A percentile compares a stretch with the other conserved stretches of the same genome.
These are phyloP conservation scores for Tadarida brasiliensis DNA, from an alignment of 2,797 vertebrate species.

Conservation along the genomic window DNA sequence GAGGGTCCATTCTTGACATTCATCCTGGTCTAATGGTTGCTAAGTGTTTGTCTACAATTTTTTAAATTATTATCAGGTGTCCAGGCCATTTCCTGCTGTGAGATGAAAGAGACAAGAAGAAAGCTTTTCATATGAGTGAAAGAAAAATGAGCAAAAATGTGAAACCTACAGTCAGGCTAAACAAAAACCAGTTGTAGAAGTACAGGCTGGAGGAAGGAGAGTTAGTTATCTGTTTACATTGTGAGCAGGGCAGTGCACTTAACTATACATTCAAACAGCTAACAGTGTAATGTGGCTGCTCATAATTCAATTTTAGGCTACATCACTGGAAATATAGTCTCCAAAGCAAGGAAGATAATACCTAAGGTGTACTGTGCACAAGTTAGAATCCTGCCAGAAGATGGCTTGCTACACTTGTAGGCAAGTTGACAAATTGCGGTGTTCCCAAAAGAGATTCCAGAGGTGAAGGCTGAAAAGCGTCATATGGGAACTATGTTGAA, in stretches of 20 bases:
- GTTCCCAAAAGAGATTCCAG: background rate
- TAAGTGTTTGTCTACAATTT: background rate
- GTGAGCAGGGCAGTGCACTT: background rate
- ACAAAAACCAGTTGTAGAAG: background rate
- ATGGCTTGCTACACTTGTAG: background rate
- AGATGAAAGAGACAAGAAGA: slow-evolving; percentile 21
- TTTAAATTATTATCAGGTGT: background rate
- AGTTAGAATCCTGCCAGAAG: background rate
- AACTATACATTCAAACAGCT: slow-evolving; percentile 5
- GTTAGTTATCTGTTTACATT: background rate
- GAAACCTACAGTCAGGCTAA: slow-evolving; percentile 39
- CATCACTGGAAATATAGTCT: background rate
- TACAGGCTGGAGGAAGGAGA: background rate
- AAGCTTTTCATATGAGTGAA: slow-evolving; percentile 33
- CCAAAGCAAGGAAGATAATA: background rate
- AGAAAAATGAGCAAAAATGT: slow-evolving; percentile 59
- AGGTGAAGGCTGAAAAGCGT: background rate
- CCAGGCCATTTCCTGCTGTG: background rate
- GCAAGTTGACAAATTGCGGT: background rate
- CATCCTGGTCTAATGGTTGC: background rate
- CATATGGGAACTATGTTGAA: background rate
- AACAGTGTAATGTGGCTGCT: background rate
- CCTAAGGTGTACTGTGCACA: background rate
- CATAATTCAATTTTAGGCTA: background rate
- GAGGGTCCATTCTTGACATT: background rate